Evolutionary conservation across 1,140 invertebrate species (phyloP).

Genomic region (Medauroidea extradentata): DNA sequence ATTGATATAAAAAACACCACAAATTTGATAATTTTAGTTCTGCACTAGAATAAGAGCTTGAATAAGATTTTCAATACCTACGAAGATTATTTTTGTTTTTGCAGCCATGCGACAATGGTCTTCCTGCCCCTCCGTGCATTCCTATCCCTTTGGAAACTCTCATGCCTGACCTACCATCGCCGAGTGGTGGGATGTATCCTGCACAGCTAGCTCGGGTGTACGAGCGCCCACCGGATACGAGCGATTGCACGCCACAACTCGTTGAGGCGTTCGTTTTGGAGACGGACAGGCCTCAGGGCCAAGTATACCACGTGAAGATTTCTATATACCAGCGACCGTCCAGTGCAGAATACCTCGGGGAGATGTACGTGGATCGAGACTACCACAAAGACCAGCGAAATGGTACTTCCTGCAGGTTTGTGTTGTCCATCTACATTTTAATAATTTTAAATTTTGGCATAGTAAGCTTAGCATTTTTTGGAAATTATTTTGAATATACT

Average conservation of each 20-base stretch:
- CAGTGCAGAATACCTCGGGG: conserved; percentile 82
- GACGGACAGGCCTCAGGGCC: conserved; percentile 61
- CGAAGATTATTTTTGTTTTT: neutral
- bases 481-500: too few species aligned
- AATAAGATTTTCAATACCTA: neutral
- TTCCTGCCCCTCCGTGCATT: neutral
- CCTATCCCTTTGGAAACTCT: neutral
- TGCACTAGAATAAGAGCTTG: neutral
- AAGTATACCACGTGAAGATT: conserved; percentile 78
- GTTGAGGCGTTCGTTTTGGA: conserved; percentile 88
- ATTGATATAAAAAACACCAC: too few species aligned
- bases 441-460: too few species aligned
- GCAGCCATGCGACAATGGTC: conserved; percentile 10
- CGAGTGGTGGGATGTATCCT: neutral
- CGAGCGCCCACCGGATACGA: conserved; percentile 59
- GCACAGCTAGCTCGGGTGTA: conserved; percentile 47
- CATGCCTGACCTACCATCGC: neutral
- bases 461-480: too few species aligned
- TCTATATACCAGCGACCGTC: conserved; percentile 79
- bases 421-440: too few species aligned
- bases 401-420: conserved; percentile 80
- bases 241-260: conserved; percentile 73
- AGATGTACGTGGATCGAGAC: conserved; percentile 85
- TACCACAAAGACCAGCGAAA: conserved; percentile 73
- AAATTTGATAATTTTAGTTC: too few species aligned